phyloP scores from a whole-genome alignment of 2,888 invertebrate species.

The Xiphydria camelus region DNA sequence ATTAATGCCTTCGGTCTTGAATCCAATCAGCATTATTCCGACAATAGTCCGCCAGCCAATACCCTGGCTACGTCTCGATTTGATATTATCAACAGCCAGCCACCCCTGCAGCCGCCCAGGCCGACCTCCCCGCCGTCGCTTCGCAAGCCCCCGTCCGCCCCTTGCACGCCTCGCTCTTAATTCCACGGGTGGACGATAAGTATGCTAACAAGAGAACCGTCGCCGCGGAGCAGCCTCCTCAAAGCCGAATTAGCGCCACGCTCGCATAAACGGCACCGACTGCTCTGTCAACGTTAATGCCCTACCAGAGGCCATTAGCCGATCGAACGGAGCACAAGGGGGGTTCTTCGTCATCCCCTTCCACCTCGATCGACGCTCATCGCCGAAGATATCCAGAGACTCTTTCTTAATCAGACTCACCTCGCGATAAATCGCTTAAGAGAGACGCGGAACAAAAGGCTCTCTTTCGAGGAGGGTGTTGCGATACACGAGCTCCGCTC shows the following conservation, averaged over 20 bases:
- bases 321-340: slow-evolving; percentile 29
- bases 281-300: slow-evolving; percentile 49
- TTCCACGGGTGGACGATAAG: slow-evolving; percentile 53
- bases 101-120: background rate
- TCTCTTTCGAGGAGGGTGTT: too few species aligned
- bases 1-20: slow-evolving; percentile 57
- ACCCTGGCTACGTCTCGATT: slow-evolving; percentile 37
- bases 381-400: slow-evolving; percentile 19
- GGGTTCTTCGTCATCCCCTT: slow-evolving; percentile 4
- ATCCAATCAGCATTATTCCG: slow-evolving; percentile 58
- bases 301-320: slow-evolving; percentile 46
- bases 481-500: too few species aligned
- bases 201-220: slow-evolving; percentile 55
- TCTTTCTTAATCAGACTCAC: slow-evolving; percentile 34
- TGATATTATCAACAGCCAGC: slow-evolving; percentile 54
- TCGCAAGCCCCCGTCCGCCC: too few species aligned
- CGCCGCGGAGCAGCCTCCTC: slow-evolving; percentile 25
- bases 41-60: slow-evolving; percentile 57
- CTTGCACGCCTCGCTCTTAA: slow-evolving; percentile 47
- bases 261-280: slow-evolving; percentile 41
- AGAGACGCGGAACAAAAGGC: slow-evolving; percentile 25
- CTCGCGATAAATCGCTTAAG: slow-evolving; percentile 29
- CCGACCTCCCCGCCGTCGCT: slow-evolving; percentile 21
- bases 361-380: slow-evolving; percentile 34
- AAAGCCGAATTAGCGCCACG: slow-evolving; percentile 50